phyloP scores from a whole-genome alignment of 2,113 vertebrate genomes.

The Melanerpes formicivorus region DNA sequence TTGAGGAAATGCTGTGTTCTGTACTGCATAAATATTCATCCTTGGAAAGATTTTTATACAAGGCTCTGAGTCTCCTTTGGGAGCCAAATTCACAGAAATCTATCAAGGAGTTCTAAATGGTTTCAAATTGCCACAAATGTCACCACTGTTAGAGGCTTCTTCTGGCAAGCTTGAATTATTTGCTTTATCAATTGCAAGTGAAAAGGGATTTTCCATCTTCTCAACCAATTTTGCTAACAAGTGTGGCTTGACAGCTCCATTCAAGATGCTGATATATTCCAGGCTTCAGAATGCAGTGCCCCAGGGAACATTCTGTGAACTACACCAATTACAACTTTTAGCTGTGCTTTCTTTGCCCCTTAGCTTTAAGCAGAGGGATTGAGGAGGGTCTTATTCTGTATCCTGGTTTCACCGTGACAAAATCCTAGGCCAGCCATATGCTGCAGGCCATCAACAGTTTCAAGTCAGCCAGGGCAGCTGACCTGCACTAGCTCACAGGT shows the following conservation, averaged over 20 bases:
- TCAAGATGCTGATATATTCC: slow-evolving; percentile 45
- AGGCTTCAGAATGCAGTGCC: slow-evolving; percentile 29
- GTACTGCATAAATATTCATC: background rate
- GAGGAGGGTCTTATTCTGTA: background rate
- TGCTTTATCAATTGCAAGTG: slow-evolving; percentile 27
- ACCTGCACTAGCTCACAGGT: no score
- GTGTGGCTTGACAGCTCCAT: slow-evolving; percentile 51
- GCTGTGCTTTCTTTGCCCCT: background rate
- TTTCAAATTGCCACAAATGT: slow-evolving; percentile 24
- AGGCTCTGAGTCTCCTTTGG: background rate
- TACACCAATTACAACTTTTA: slow-evolving; percentile 44
- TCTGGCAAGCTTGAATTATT: slow-evolving; percentile 39
- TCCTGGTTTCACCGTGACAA: no score
- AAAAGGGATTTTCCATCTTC: slow-evolving; percentile 52
- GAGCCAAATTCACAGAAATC: background rate
- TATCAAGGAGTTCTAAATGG: background rate
- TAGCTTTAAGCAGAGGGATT: slow-evolving; percentile 4
- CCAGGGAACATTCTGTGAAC: slow-evolving; percentile 12
- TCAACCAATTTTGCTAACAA: slow-evolving; percentile 43
- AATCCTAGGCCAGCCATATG: no score
- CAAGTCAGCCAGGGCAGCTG: no score
- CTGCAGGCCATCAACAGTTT: no score
- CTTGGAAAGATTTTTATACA: background rate
- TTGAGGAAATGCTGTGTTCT: background rate
- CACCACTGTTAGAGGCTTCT: background rate